phyloP scores from a whole-genome alignment of 2,113 vertebrate genomes.

The Thalassarche chlororhynchos region DNA sequence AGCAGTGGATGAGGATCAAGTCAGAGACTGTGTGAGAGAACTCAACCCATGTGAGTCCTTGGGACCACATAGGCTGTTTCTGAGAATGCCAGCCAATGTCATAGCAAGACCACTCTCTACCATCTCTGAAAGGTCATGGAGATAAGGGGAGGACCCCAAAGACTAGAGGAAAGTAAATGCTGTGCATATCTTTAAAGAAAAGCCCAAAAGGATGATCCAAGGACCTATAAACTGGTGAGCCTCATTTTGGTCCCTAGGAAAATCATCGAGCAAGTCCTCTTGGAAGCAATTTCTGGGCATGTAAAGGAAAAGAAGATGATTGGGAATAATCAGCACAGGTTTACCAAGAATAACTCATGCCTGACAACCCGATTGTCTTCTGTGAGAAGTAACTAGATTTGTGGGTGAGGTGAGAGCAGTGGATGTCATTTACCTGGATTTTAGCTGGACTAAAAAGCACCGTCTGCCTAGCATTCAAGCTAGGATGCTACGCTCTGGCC shows the following conservation, averaged over 20 bases:
- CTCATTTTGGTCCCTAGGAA: background rate
- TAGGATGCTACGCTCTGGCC: background rate
- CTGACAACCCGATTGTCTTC: background rate
- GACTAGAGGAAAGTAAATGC: background rate
- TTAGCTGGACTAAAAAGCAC: background rate
- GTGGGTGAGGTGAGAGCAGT: background rate
- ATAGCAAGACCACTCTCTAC: background rate
- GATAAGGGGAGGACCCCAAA: background rate
- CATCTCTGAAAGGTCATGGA: background rate
- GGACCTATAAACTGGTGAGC: background rate
- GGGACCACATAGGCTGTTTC: background rate
- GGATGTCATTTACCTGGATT: background rate
- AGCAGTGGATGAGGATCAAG: background rate
- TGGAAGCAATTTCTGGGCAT: background rate
- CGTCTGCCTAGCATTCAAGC: background rate
- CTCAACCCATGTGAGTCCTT: background rate
- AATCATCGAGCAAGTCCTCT: background rate
- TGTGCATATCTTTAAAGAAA: background rate
- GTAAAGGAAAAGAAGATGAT: background rate
- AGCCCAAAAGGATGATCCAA: background rate
- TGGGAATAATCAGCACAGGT: background rate
- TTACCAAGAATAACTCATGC: background rate
- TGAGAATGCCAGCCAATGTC: background rate
- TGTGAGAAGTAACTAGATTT: background rate
- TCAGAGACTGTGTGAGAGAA: background rate